These are phyloP conservation scores for Lepidothrix coronata DNA, from an alignment of 2,113 vertebrate species.

Conservation along the genomic window DNA sequence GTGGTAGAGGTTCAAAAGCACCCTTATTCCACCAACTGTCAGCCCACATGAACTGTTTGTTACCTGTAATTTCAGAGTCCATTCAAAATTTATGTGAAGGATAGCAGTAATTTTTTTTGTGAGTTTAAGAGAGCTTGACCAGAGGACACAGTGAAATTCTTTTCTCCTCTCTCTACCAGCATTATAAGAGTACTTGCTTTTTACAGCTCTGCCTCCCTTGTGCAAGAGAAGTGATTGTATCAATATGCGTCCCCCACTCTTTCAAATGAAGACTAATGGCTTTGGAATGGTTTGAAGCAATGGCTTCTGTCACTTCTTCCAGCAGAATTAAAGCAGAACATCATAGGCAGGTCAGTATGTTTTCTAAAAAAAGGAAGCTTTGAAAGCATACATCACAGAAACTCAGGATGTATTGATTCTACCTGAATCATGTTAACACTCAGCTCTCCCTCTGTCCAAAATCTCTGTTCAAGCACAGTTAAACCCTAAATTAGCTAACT, in stretches of 20 bases:
- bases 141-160: not conserved
- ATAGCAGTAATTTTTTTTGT: not conserved
- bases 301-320: not conserved
- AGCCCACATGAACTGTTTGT: not conserved
- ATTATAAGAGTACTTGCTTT: not conserved
- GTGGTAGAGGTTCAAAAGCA: not conserved
- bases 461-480: not conserved
- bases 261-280: not conserved
- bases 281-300: not conserved
- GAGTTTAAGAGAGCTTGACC: not conserved
- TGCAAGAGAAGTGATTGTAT: not conserved
- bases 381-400: not conserved
- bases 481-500: conserved; percentile 3
- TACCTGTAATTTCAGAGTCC: not conserved
- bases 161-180: not conserved
- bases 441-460: not conserved
- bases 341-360: not conserved
- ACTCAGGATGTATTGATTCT: not conserved
- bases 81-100: not conserved
- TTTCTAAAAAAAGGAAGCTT: not conserved
- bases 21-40: not conserved
- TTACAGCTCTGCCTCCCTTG: not conserved
- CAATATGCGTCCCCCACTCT: not conserved
- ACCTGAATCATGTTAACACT: not conserved
- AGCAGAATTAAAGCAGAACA: not conserved